Evolutionary conservation across 2,797 vertebrate species (phyloP).

Genomic region (Molothrus aeneus): DNA sequence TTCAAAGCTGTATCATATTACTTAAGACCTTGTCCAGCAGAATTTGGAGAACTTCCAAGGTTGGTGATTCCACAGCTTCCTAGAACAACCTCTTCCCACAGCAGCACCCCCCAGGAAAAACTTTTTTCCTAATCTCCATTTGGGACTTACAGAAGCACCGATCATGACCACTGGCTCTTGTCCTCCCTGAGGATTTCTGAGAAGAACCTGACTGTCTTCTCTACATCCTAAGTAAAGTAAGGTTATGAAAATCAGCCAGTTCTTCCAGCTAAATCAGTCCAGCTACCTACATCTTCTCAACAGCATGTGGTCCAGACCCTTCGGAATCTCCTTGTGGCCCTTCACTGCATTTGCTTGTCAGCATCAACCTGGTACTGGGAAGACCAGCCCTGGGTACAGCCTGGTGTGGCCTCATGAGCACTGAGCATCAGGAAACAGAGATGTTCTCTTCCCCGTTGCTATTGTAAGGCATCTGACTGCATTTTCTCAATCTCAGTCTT

Average conservation of each 20-base stretch:
- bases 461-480: background rate
- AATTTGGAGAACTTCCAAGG: conserved; percentile 14
- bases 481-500: background rate
- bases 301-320: background rate
- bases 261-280: background rate
- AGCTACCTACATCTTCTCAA: background rate
- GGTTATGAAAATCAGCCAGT: background rate
- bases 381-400: background rate
- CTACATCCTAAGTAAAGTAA: background rate
- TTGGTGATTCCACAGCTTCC: background rate
- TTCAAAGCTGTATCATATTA: conserved; percentile 3
- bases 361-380: background rate
- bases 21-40: background rate
- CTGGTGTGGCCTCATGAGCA: background rate
- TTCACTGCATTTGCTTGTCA: background rate
- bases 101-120: background rate
- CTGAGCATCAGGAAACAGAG: background rate
- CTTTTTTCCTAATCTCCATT: background rate
- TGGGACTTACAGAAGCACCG: background rate
- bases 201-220: background rate
- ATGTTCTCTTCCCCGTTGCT: background rate
- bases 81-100: background rate
- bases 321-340: background rate
- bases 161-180: background rate
- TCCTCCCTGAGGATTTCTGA: background rate